Evolutionary conservation across 2,888 invertebrate genomes (phyloP).

Genomic region (Platycheirus albimanus): DNA sequence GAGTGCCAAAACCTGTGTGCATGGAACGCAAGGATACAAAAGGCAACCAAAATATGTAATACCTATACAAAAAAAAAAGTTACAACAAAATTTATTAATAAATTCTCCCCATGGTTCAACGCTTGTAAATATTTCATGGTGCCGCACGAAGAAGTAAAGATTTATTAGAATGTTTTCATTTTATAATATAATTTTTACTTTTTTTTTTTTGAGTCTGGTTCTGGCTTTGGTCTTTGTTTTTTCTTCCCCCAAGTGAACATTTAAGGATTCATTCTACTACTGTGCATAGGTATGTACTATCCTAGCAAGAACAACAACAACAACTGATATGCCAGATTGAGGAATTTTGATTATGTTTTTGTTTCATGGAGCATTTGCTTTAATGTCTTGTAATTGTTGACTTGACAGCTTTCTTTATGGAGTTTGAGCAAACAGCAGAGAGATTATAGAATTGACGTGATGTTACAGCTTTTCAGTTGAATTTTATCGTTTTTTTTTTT

Average conservation of each 20-base stretch:
- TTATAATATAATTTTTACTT: too few species aligned
- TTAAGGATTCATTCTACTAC: too few species aligned
- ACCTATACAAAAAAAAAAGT: constrained; percentile 5
- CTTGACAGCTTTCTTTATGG: neutral
- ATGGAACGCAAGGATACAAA: constrained; percentile 19
- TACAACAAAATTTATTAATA: constrained; percentile 60
- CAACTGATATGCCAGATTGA: constrained; percentile 3
- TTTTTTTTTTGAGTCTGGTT: constrained; percentile 26
- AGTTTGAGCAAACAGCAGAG: neutral
- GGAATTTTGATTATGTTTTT: constrained; percentile 11
- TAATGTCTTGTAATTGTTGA: constrained; percentile 3
- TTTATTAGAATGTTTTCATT: constrained; percentile 72
- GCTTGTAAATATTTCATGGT: constrained; percentile 66
- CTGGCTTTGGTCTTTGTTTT: neutral
- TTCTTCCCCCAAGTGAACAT: neutral
- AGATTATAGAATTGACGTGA: neutral
- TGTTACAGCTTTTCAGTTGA: neutral
- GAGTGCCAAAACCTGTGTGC: constrained; percentile 67
- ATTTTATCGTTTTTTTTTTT: too few species aligned
- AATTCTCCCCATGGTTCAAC: constrained; percentile 66
- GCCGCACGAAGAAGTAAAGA: constrained; percentile 49
- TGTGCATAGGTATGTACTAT: neutral
- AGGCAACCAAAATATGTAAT: neutral
- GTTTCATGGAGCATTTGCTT: constrained; percentile 13
- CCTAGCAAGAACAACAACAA: too few species aligned